phyloP scores from a whole-genome alignment of 2,797 vertebrate species.

The Diplodus sargus region DNA sequence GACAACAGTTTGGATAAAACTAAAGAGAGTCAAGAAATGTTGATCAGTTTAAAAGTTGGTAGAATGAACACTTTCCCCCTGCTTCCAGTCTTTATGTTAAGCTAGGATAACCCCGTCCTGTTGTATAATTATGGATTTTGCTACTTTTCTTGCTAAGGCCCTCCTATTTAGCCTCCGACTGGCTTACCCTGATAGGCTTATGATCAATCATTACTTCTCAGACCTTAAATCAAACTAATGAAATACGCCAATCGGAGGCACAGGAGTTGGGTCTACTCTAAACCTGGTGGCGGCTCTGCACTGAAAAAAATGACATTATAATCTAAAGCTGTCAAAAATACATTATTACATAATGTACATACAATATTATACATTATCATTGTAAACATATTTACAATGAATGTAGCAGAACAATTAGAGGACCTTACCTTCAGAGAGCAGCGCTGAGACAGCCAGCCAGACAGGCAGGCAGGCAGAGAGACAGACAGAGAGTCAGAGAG shows the following conservation, averaged over 20 bases:
- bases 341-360: no score
- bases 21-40: not conserved
- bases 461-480: not conserved
- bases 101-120: not conserved
- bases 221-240: no score
- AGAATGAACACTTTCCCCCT: not conserved
- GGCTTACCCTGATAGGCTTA: no score
- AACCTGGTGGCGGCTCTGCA: not conserved
- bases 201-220: no score
- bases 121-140: no score
- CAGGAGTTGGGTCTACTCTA: no score
- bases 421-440: conserved; percentile 75
- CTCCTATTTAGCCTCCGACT: no score
- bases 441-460: conserved; percentile 55
- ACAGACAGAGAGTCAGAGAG: no score
- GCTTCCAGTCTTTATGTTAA: not conserved
- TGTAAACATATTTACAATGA: not conserved
- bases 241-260: no score
- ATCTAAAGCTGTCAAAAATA: not conserved
- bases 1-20: not conserved
- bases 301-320: not conserved
- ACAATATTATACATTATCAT: no score
- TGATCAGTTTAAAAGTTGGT: not conserved
- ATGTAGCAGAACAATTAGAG: not conserved
- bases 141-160: no score